Percentiles rank a stretch among this genome's conserved stretches.
phyloP scores from a whole-genome alignment of 2,888 invertebrate genomes.

The Rhagophthalmus giganteus region DNA sequence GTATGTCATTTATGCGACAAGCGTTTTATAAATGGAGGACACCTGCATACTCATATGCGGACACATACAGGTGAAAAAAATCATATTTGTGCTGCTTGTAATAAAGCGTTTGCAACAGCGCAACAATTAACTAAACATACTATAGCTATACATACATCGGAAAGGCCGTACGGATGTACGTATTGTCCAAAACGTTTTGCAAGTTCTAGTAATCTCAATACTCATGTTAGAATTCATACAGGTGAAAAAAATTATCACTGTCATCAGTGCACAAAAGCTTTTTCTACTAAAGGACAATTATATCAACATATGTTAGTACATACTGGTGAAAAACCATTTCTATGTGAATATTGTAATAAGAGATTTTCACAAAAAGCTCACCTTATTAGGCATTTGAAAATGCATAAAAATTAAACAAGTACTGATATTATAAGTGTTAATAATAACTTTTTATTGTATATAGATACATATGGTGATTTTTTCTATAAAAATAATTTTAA shows the following conservation, averaged over 20 bases:
- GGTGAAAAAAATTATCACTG: conserved; percentile 56
- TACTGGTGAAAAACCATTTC: conserved; percentile 53
- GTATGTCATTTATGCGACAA: conserved; percentile 54
- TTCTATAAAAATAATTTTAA: too few relatives aligned
- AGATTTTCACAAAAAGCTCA: conserved; percentile 55
- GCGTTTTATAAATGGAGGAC: conserved; percentile 54
- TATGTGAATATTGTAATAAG: conserved; percentile 54
- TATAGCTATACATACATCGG: conserved; percentile 53
- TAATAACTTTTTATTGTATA: too few relatives aligned
- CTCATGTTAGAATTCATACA: conserved; percentile 54
- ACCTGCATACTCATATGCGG: conserved; percentile 55
- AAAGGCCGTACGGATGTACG: conserved; percentile 53
- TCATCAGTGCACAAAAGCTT: conserved; percentile 54
- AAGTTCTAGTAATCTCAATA: conserved; percentile 54
- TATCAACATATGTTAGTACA: conserved; percentile 55
- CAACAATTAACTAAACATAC: conserved; percentile 56
- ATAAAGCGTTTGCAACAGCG: conserved; percentile 54
- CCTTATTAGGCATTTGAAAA: conserved; percentile 52
- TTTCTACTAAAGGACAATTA: conserved; percentile 54
- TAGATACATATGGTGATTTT: too few relatives aligned
- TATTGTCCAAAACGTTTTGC: conserved; percentile 55
- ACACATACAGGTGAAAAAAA: conserved; percentile 56
- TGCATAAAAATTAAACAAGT: conserved; percentile 48
- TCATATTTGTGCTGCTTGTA: conserved; percentile 53
- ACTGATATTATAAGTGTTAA: too few relatives aligned